A percentile compares a stretch with the other conserved stretches of the same genome.
Evolutionary conservation across 2,797 vertebrate species (phyloP).

Genomic region (Valencia hispanica): DNA sequence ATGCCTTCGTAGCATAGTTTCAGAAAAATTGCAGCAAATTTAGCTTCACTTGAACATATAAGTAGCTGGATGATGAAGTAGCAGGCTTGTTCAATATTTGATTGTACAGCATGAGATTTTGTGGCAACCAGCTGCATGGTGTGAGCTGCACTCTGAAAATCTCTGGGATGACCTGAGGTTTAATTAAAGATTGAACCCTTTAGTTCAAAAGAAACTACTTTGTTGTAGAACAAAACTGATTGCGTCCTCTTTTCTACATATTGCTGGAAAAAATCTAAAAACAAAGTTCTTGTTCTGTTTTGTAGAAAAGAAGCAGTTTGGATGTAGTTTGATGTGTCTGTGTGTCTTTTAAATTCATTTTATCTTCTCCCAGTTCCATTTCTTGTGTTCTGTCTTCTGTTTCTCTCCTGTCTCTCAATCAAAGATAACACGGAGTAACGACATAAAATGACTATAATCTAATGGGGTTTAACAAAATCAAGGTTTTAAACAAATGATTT

Average conservation of each 20-base stretch:
- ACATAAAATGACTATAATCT: constrained; percentile 8
- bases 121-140: constrained; percentile 67
- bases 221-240: not conserved
- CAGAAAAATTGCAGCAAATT: constrained; percentile 18
- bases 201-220: not conserved
- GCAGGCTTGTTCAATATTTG: constrained; percentile 19
- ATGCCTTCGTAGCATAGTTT: constrained; percentile 10
- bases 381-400: constrained; percentile 40
- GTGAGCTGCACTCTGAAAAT: constrained; percentile 50
- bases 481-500: constrained; percentile 17
- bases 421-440: constrained; percentile 35
- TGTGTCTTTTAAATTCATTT: constrained; percentile 28
- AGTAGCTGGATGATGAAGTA: constrained; percentile 29
- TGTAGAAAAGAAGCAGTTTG: constrained; percentile 10
- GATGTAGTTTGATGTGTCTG: constrained; percentile 28
- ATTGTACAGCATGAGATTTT: constrained; percentile 62
- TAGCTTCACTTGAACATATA: constrained; percentile 12
- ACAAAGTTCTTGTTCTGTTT: constrained; percentile 7
- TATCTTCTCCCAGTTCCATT: constrained; percentile 40
- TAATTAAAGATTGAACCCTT: not conserved
- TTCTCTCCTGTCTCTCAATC: constrained; percentile 52
- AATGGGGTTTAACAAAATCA: constrained; percentile 16
- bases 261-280: not conserved
- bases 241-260: not conserved
- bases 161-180: constrained; percentile 9